A percentile compares a stretch with the other conserved stretches of the same genome.
Conservation (phyloP, 2,888 invertebrate genomes). For the Morpho achilles region DNA sequence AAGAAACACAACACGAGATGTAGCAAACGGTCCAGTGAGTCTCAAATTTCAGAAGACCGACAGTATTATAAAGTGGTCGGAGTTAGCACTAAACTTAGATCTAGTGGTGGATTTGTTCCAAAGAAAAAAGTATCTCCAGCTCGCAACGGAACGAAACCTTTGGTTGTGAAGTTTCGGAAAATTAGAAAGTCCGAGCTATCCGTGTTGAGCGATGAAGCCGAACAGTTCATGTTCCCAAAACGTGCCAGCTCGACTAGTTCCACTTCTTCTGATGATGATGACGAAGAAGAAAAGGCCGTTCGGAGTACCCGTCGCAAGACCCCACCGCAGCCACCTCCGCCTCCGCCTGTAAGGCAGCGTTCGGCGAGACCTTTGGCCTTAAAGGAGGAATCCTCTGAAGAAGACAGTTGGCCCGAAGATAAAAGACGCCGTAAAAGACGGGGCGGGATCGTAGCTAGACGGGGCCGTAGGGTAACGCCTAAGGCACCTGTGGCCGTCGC, state of each 20-base stretch:
- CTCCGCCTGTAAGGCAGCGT: constrained; percentile 49
- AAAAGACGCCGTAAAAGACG: constrained; percentile 50
- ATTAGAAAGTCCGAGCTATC: constrained; percentile 86
- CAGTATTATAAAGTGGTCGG: constrained; percentile 87
- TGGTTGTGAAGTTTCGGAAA: constrained; percentile 87
- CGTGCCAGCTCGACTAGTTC: constrained; percentile 79
- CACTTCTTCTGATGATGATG: constrained; percentile 78
- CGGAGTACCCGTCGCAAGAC: constrained; percentile 63
- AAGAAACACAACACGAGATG: constrained; percentile 56
- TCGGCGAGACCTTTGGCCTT: constrained; percentile 60
- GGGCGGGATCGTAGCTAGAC: constrained; percentile 38
- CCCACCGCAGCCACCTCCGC: constrained; percentile 51
- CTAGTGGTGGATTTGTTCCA: constrained; percentile 70
- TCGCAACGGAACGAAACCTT: constrained; percentile 75
- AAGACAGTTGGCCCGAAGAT: constrained; percentile 66
- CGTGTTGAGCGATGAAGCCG: constrained; percentile 90
- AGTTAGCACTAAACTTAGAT: constrained; percentile 83
- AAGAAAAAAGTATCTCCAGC: constrained; percentile 58
- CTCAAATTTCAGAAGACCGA: constrained; percentile 44
- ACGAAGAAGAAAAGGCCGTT: constrained; percentile 52
- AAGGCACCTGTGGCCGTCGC: constrained; percentile 27
- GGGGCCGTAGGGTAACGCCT: constrained; percentile 35
- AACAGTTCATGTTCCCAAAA: constrained; percentile 91
- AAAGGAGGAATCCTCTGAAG: constrained; percentile 70
- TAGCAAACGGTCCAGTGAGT: constrained; percentile 45